Evolutionary conservation across 2,113 vertebrate species (phyloP).

Genomic region (Stercorarius parasiticus): DNA sequence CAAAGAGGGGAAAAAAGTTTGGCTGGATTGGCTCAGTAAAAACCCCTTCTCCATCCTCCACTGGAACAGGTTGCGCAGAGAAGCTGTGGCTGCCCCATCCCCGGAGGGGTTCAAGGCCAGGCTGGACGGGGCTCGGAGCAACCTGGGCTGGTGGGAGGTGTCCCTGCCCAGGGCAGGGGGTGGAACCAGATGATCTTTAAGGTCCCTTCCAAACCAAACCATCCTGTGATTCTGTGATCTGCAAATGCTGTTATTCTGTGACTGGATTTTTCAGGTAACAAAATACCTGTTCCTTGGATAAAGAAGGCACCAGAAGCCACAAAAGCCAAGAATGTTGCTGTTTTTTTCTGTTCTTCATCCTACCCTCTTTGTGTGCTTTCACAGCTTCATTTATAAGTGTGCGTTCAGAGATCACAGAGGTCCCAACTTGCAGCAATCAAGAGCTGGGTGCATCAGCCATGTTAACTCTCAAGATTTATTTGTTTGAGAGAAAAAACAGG

Average conservation of each 20-base stretch:
- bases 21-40: background rate
- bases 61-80: no score
- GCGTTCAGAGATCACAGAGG: background rate
- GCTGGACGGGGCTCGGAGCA: no score
- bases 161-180: no score
- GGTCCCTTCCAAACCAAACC: no score
- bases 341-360: background rate
- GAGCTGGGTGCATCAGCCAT: background rate
- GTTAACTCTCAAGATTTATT: background rate
- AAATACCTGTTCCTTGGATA: background rate
- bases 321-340: background rate
- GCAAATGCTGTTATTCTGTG: background rate
- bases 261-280: background rate
- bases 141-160: no score
- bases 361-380: background rate
- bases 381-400: background rate
- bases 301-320: background rate
- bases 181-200: no score
- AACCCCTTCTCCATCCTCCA: no score
- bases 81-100: no score
- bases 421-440: background rate
- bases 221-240: background rate
- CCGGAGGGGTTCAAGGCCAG: no score
- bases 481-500: background rate
- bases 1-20: background rate